Percentiles rank a stretch among this genome's conserved stretches.
These are phyloP conservation scores for Auanema freiburgensis DNA, from an alignment of 2,888 invertebrate genomes.

Conservation along the genomic window DNA sequence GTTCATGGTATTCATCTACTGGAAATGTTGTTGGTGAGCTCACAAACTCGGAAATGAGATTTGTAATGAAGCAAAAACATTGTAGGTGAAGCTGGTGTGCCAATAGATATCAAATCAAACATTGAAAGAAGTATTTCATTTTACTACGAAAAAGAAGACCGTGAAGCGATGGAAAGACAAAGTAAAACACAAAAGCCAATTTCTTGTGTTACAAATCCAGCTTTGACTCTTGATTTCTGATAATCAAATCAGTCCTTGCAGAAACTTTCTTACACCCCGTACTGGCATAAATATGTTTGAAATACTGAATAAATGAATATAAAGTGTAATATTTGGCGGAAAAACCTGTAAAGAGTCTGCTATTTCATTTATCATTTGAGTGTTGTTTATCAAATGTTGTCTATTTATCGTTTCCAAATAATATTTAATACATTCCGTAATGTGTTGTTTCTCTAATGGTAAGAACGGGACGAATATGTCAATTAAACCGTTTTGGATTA, in stretches of 20 bases:
- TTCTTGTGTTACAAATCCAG: no score
- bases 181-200: background rate
- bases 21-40: slow-evolving; percentile 25
- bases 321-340: background rate
- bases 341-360: background rate
- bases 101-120: slow-evolving; percentile 31
- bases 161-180: background rate
- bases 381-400: background rate
- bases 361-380: background rate
- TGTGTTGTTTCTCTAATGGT: slow-evolving; percentile 7
- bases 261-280: slow-evolving; percentile 18
- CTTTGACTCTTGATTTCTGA: no score
- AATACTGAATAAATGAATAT: slow-evolving; percentile 9
- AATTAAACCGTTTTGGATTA: slow-evolving; percentile 12
- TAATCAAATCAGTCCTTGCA: slow-evolving; percentile 1
- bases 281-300: slow-evolving; percentile 9
- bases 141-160: slow-evolving; percentile 28
- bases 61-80: slow-evolving; percentile 20
- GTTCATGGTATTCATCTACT: slow-evolving; percentile 46
- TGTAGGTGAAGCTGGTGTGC: slow-evolving; percentile 42
- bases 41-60: background rate
- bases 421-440: slow-evolving; percentile 11
- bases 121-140: slow-evolving; percentile 36
- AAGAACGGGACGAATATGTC: slow-evolving; percentile 16
- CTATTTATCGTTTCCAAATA: slow-evolving; percentile 14